Evolutionary conservation across 1,140 invertebrate species (phyloP), one percentile per base, ranked within the genome.

Genomic region (Hycleus cichorii): DNA sequence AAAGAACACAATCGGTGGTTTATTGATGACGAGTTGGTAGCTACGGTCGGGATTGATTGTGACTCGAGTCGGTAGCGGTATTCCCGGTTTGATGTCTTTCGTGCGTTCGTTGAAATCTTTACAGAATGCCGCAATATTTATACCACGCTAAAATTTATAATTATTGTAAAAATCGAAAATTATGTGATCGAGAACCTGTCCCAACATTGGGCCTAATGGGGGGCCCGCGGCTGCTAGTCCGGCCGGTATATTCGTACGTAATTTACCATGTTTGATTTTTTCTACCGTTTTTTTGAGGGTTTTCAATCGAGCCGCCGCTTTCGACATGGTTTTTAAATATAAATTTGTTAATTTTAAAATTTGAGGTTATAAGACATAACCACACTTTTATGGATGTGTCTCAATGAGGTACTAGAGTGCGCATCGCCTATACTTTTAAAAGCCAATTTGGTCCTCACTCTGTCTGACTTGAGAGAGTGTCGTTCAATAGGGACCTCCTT

Each of bases 21-120:
- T 83, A 68, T 91, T 81, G 52, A 97, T 91, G 4, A 78, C 73
- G 44, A 99, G 74, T 49, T 90, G 81, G 73, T 93, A 97, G 57
- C 83, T 88, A 67, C 93, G 77, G 75, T 99, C 95, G 10, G 91
- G 75, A 78, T 93, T 93, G 0, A 96, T 83, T 49, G 85, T 80
- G 7, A 96, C 82, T 66, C 85, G 79, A 56, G 83, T 86, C 2
- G 94, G 94, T 47, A 98, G 66, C 7, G 95, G 95, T 59, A 96
- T 87, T 12, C 96, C 97, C 73, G 88, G 85, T 74, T 94, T 98
- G 24, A 95, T 89, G 66, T 97, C 81, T 55, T 87, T 89, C 2
- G 97, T 99, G 72, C 81, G 86, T 68, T 92, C 88, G 78, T 99
- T 99, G 66, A 99, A 99, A 64, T 99, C 97, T 78, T 99, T 98